Evolutionary conservation across 2,888 invertebrate species (phyloP), one percentile per base, ranked within the genome.

Genomic region (Miltochrista miniata): DNA sequence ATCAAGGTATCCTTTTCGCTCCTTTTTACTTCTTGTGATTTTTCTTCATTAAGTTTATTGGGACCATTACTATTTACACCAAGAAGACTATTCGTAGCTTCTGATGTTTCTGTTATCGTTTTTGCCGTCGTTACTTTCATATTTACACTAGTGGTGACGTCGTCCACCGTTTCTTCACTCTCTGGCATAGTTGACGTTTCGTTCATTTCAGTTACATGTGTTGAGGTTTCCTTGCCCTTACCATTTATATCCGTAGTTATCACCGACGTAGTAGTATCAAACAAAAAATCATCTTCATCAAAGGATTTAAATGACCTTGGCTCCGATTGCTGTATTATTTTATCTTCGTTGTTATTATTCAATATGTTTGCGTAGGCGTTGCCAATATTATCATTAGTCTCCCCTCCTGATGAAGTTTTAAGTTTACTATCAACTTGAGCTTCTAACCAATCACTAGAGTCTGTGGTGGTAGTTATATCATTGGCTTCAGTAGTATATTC

Each of bases 371-470:
- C 56, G 36, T 54, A 47, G 44, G 48, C 39, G 46, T 50, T 36
- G 10, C 46, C 53, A 49, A 51, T 46, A 13, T 58, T 50, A 31
- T 52, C 45, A 11, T 58, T 38, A 38, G 18, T 54, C 11, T 47
- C 33, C 56, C 67, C 36, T 8, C 31, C 13, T 24, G 49, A 11
- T 36, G 48, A 36, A 29, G 42, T 36, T 47, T 63, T 64, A 29
- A 49, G 60, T 47, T 50, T 56, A 53, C 55, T 66, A 53, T 51
- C 56, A 52, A 49, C 52, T 48, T 52, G 60, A 33, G 71, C 56
- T 65, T 83, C 77, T 37, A 87, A 72, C 85, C 85, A 86, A 43
- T 84, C 84, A 54, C 58, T 74, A 39, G 49, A 53, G 45, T 78
- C 77, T 43, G 76, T 77, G 7, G 72, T 68, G 0, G 62, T 54